A percentile compares a stretch with the other conserved stretches of the same genome.
Evolutionary conservation across 2,113 vertebrate genomes (phyloP).

Genomic region (Gambusia holbrooki): DNA sequence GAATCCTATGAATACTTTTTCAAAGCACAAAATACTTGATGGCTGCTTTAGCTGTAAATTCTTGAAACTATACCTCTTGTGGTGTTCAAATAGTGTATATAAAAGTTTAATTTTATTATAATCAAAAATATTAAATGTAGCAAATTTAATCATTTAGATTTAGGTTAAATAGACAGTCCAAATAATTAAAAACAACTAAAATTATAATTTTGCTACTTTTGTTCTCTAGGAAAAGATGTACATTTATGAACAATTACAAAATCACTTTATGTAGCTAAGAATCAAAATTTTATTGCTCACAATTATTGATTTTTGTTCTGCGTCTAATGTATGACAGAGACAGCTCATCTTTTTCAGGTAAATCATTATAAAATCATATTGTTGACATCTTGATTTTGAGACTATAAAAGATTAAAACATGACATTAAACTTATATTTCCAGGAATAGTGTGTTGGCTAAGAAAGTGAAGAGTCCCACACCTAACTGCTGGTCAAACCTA

Average conservation of each 20-base stretch:
- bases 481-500: slow-evolving; percentile 61
- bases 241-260: not conserved
- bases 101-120: too few species aligned
- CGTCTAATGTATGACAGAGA: slow-evolving; percentile 11
- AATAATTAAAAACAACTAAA: too few species aligned
- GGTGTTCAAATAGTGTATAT: not conserved
- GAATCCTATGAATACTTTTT: too few species aligned
- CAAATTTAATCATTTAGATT: too few species aligned
- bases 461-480: slow-evolving; percentile 45
- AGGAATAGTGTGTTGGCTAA: slow-evolving; percentile 30
- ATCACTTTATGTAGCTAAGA: slow-evolving; percentile 41
- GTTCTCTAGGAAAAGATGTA: too few species aligned
- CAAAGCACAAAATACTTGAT: not conserved
- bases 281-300: slow-evolving; percentile 14
- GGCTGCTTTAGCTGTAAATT: slow-evolving; percentile 29
- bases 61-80: slow-evolving; percentile 27
- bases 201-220: too few species aligned
- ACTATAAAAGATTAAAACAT: not conserved
- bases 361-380: not conserved
- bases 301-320: slow-evolving; percentile 27
- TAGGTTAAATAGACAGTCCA: too few species aligned
- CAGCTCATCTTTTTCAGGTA: not conserved
- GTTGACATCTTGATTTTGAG: not conserved
- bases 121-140: too few species aligned
- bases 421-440: not conserved